phyloP scores from a whole-genome alignment of 1,140 invertebrate species.

The Hirudo medicinalis region DNA sequence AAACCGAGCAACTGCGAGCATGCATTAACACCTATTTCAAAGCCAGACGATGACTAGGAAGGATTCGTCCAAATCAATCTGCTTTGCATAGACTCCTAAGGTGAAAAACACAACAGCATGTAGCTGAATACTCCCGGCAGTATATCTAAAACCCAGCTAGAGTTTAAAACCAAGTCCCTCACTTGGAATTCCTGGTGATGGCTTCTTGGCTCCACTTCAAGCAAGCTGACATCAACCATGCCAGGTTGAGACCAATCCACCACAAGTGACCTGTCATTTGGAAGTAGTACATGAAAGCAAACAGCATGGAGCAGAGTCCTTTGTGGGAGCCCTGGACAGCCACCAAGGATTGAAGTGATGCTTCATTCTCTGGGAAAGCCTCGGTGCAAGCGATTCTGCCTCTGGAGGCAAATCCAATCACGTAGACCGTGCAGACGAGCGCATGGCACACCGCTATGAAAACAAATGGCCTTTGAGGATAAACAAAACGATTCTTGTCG shows the following conservation, averaged over 20 bases:
- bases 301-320: background rate
- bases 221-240: background rate
- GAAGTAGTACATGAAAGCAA: background rate
- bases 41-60: too few relatives aligned
- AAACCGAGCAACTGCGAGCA: too few relatives aligned
- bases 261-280: background rate
- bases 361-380: background rate
- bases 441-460: background rate
- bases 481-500: background rate
- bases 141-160: too few relatives aligned
- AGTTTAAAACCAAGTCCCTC: too few relatives aligned
- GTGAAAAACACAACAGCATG: too few relatives aligned
- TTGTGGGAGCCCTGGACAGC: background rate
- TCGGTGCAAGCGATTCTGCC: background rate
- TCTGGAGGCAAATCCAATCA: background rate
- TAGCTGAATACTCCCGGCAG: too few relatives aligned
- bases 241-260: background rate
- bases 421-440: background rate
- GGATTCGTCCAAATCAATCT: too few relatives aligned
- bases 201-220: slow-evolving; percentile 10
- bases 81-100: too few relatives aligned
- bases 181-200: background rate
- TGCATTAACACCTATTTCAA: too few relatives aligned
- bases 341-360: background rate
- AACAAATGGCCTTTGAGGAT: background rate